Evolutionary conservation across 2,113 vertebrate species (phyloP).

Genomic region (Otocyon megalotis): DNA sequence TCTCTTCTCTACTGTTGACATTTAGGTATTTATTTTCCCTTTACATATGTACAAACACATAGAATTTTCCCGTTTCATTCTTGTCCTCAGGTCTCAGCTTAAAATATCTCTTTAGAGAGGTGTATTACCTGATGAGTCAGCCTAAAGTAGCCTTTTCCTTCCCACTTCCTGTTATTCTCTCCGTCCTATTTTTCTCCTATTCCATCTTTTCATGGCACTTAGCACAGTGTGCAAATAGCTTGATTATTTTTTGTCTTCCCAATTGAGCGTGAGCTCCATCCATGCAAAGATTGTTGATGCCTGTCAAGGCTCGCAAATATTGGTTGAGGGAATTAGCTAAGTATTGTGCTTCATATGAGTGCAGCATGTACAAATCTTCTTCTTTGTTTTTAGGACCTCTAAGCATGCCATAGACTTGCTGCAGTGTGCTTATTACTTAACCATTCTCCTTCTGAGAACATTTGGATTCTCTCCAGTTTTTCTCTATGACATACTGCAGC

Average conservation of each 20-base stretch:
- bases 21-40: background rate
- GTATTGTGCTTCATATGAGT: background rate
- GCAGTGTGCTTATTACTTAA: background rate
- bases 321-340: background rate
- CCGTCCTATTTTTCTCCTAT: background rate
- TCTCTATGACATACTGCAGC: background rate
- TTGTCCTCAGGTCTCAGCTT: background rate
- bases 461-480: background rate
- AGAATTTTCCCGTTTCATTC: accelerated
- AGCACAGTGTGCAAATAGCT: background rate
- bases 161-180: background rate
- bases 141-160: background rate
- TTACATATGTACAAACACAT: background rate
- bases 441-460: background rate
- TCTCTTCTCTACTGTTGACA: background rate
- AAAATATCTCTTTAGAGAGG: conserved; percentile 20
- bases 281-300: background rate
- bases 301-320: background rate
- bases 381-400: background rate
- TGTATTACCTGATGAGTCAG: background rate
- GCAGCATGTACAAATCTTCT: background rate
- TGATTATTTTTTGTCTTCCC: background rate
- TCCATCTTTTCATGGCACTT: background rate
- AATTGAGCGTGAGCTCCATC: background rate
- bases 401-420: background rate